phyloP scores from a whole-genome alignment of 2,113 vertebrate genomes.

The Hiodon alosoides region DNA sequence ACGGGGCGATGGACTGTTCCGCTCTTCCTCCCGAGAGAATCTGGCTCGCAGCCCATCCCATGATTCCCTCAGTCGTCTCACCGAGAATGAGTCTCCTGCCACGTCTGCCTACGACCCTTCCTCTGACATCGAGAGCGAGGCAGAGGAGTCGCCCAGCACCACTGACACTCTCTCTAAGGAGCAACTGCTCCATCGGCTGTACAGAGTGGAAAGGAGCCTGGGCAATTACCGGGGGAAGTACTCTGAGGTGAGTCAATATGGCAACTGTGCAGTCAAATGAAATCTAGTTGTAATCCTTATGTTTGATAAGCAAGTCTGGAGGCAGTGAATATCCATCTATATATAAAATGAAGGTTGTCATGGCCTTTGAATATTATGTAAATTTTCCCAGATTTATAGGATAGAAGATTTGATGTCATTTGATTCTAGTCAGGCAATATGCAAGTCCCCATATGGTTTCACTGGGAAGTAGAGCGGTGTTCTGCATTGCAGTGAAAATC shows the following conservation, averaged over 20 bases:
- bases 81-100: constrained; percentile 53
- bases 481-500: too few species aligned
- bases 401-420: too few species aligned
- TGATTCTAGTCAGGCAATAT: too few species aligned
- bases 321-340: too few species aligned
- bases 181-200: constrained; percentile 74
- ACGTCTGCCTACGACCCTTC: constrained; percentile 70
- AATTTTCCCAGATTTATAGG: too few species aligned
- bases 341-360: too few species aligned
- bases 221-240: constrained; percentile 82
- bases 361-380: too few species aligned
- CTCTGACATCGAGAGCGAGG: constrained; percentile 89
- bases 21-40: constrained; percentile 80
- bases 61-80: constrained; percentile 78
- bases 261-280: background rate
- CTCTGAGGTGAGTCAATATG: constrained; percentile 72
- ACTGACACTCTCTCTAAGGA: constrained; percentile 74
- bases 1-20: constrained; percentile 74
- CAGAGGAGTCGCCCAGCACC: constrained; percentile 70
- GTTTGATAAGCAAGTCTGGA: too few species aligned
- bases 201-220: constrained; percentile 76
- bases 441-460: too few species aligned
- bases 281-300: too few species aligned
- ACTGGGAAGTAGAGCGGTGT: too few species aligned
- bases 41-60: constrained; percentile 77